Percentiles rank a stretch among this genome's conserved stretches.
Conservation (phyloP, 2,113 vertebrate species). For the Trogon melanurus region DNA sequence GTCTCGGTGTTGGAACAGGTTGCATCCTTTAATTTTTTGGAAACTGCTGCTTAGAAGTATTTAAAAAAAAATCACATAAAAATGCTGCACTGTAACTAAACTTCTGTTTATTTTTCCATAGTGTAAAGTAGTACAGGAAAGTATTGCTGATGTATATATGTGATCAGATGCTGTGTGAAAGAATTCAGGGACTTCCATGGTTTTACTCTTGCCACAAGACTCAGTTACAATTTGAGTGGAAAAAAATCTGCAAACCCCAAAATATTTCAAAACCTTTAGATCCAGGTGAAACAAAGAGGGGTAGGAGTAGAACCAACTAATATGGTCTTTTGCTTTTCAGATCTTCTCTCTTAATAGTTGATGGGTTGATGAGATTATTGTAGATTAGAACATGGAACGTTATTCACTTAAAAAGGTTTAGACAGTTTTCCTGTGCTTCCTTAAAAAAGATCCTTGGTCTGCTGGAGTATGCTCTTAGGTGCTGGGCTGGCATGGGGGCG, state of each 20-base stretch:
- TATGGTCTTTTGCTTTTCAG: not conserved
- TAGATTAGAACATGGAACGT: not conserved
- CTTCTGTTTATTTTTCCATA: not conserved
- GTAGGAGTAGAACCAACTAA: not conserved
- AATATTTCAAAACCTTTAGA: not conserved
- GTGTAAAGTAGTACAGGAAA: not conserved
- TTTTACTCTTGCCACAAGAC: not conserved
- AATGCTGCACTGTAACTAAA: not conserved
- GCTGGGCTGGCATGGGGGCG: not conserved
- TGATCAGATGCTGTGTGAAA: not conserved
- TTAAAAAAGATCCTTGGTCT: not conserved
- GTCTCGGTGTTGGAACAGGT: not conserved
- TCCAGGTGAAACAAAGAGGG: not conserved
- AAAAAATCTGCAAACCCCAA: not conserved
- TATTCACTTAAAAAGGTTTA: not conserved
- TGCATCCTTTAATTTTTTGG: not conserved
- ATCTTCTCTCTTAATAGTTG: not conserved
- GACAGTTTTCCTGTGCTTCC: not conserved
- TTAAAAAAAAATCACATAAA: not conserved
- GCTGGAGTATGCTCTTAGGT: not conserved
- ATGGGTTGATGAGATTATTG: not conserved
- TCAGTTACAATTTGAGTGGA: not conserved
- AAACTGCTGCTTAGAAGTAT: not conserved
- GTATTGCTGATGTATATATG: fast-evolving
- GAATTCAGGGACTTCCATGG: not conserved